Conservation (phyloP, 1,140 invertebrate genomes). For the Anastrepha obliqua region DNA sequence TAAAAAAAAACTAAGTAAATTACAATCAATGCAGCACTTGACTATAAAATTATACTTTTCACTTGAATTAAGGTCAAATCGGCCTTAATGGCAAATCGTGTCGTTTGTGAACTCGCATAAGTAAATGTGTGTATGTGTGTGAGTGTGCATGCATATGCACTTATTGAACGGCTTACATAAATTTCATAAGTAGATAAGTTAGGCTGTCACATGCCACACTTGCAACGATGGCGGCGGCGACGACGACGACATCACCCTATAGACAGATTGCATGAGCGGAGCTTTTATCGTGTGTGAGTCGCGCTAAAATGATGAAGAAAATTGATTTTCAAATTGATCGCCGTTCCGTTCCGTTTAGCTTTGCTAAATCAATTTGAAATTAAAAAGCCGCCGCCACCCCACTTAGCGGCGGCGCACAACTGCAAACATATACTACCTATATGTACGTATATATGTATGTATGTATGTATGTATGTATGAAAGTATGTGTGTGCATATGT, state of each 20-base stretch:
- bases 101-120: slow-evolving; percentile 8
- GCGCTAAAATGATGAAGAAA: neutral
- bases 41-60: neutral
- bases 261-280: neutral
- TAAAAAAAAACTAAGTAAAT: neutral
- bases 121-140: neutral
- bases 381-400: too few relatives aligned
- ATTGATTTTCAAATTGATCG: slow-evolving; percentile 18
- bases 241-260: neutral
- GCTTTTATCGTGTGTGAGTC: neutral
- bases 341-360: neutral
- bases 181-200: neutral
- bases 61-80: slow-evolving; percentile 23
- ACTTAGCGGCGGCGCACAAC: too few relatives aligned
- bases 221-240: neutral
- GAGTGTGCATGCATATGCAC: neutral
- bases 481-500: neutral
- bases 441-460: neutral
- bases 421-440: too few relatives aligned
- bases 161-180: neutral
- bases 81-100: slow-evolving; percentile 14
- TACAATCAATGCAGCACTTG: neutral
- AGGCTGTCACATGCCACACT: slow-evolving; percentile 25
- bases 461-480: neutral
- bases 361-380: neutral